Percentiles rank a stretch among this genome's conserved stretches.
Conservation (phyloP, 2,113 vertebrate genomes). For the Apistogramma diplotaenia region DNA sequence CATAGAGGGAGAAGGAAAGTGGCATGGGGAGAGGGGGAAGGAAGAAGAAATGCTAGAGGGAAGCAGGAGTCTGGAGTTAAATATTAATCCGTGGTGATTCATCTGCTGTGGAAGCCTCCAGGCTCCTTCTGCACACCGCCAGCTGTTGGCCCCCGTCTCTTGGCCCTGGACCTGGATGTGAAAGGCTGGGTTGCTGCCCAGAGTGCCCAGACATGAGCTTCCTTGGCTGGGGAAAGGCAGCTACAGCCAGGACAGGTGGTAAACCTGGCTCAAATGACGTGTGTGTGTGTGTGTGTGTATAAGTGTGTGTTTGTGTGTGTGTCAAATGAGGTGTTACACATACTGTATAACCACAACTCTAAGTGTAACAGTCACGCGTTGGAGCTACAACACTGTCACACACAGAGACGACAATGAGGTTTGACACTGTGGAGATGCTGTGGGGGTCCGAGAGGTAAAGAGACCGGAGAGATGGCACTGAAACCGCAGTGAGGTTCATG, state of each 20-base stretch:
- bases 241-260: conserved; percentile 70
- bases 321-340: conserved; percentile 9
- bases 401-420: conserved; percentile 36
- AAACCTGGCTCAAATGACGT: conserved; percentile 46
- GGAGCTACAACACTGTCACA: conserved; percentile 19
- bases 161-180: conserved; percentile 66
- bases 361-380: conserved; percentile 7
- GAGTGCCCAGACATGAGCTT: conserved; percentile 71
- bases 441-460: background rate
- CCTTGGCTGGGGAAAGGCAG: conserved; percentile 61
- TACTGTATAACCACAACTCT: conserved; percentile 34
- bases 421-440: conserved; percentile 8
- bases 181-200: conserved; percentile 71
- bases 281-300: no score
- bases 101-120: conserved; percentile 76
- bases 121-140: conserved; percentile 74
- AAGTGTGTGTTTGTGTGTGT: background rate
- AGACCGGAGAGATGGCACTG: background rate
- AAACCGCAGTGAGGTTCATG: background rate
- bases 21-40: conserved; percentile 36
- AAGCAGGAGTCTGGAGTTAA: conserved; percentile 79
- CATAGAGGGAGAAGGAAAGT: conserved; percentile 40
- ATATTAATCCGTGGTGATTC: conserved; percentile 81
- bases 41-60: conserved; percentile 69
- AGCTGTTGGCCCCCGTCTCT: conserved; percentile 77